phyloP scores from a whole-genome alignment of 2,797 vertebrate genomes.

The Acanthis flammea region DNA sequence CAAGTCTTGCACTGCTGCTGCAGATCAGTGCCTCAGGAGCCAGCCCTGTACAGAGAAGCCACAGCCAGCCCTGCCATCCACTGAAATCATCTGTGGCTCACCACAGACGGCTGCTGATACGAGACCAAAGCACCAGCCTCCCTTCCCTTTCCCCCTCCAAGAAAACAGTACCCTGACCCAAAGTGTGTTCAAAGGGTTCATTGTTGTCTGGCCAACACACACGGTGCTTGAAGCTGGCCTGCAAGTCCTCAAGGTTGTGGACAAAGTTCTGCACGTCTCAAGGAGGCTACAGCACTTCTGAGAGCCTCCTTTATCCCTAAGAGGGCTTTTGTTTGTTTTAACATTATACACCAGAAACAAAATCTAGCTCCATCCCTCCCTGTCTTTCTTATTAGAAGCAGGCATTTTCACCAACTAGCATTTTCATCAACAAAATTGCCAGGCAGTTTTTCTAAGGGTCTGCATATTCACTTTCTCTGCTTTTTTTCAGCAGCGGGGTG shows the following conservation, averaged over 20 bases:
- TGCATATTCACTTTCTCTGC: not conserved
- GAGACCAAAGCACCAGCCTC: conserved; percentile 6
- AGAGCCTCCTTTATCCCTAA: not conserved
- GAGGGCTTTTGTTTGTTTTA: not conserved
- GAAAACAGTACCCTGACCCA: conserved; percentile 4
- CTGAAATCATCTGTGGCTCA: not conserved
- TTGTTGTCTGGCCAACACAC: not conserved
- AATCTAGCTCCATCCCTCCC: not conserved
- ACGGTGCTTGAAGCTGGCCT: not conserved
- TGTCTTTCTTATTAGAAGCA: not conserved
- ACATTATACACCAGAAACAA: not conserved
- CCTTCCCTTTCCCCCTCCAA: not conserved
- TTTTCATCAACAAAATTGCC: not conserved
- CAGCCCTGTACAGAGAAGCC: not conserved
- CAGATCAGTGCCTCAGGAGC: not conserved
- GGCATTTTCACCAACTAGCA: not conserved
- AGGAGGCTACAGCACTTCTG: not conserved
- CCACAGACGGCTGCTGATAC: not conserved
- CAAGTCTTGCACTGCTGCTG: not conserved
- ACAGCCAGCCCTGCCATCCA: not conserved
- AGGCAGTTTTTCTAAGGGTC: not conserved
- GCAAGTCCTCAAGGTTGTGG: not conserved
- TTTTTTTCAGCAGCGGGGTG: not conserved
- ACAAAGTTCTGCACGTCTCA: not conserved
- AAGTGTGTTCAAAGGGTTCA: conserved; percentile 30